Evolutionary conservation across 2,888 invertebrate species (phyloP).

Genomic region (Cryptus armator): DNA sequence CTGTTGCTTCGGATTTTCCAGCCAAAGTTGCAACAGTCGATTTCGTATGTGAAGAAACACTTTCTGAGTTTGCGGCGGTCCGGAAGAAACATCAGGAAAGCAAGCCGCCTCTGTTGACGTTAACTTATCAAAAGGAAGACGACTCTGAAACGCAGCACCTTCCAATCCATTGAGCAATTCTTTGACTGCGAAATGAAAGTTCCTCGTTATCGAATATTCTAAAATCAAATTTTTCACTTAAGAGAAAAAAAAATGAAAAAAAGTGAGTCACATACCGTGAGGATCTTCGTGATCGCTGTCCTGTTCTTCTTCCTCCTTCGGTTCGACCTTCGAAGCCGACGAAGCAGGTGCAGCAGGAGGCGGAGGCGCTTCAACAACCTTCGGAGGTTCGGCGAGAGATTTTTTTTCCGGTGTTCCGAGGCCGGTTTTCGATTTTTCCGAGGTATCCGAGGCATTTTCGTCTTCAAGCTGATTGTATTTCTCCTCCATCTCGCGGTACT

Average conservation of each 20-base stretch:
- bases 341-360: conserved; percentile 86
- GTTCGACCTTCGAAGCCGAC: conserved; percentile 85
- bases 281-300: conserved; percentile 90
- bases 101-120: conserved; percentile 97
- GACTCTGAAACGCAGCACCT: conserved; percentile 97
- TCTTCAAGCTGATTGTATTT: conserved; percentile 88
- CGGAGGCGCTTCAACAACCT: conserved; percentile 86
- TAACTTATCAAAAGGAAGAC: conserved; percentile 97
- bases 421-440: conserved; percentile 88
- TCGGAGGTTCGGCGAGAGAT: conserved; percentile 84
- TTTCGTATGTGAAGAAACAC: conserved; percentile 97
- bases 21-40: conserved; percentile 96
- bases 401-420: conserved; percentile 83
- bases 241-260: neutral
- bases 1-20: conserved; percentile 97
- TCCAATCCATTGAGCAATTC: conserved; percentile 89
- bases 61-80: conserved; percentile 93
- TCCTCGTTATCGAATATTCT: neutral
- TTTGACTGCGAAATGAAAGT: conserved; percentile 77
- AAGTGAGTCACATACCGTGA: conserved; percentile 83
- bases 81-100: conserved; percentile 96
- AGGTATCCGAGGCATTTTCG: conserved; percentile 88
- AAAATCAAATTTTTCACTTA: neutral
- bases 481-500: conserved; percentile 89
- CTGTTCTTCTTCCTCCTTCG: conserved; percentile 86